Evolutionary conservation across 2,797 vertebrate genomes (phyloP).

Genomic region (Lepilemur ruficaudatus): DNA sequence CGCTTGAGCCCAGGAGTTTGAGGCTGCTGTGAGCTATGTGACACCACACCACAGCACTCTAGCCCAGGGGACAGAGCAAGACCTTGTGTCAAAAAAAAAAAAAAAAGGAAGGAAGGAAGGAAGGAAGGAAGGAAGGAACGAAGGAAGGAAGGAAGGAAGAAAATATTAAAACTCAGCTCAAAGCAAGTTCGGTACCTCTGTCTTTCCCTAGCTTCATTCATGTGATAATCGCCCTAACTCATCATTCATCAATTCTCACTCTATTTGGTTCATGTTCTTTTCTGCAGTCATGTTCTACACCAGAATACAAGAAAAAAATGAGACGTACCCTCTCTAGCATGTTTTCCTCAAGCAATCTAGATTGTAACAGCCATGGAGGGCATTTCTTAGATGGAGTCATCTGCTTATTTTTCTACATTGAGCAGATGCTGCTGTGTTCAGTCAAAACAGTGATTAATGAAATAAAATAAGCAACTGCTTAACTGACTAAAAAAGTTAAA

Average conservation of each 20-base stretch:
- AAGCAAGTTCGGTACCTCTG: background rate
- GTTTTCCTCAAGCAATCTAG: background rate
- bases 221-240: background rate
- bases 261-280: background rate
- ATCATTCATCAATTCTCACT: conserved; percentile 48
- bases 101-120: background rate
- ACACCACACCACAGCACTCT: too few species aligned
- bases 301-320: background rate
- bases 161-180: conserved; percentile 56
- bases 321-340: background rate
- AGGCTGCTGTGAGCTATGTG: background rate
- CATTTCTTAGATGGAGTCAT: background rate
- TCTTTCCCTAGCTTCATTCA: conserved; percentile 50
- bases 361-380: background rate
- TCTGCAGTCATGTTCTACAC: conserved; percentile 32
- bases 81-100: background rate
- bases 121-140: background rate
- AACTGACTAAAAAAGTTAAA: background rate
- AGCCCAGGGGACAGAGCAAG: background rate
- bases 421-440: background rate
- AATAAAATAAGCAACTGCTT: conserved; percentile 38
- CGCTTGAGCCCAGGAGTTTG: background rate
- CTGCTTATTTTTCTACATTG: conserved; percentile 7
- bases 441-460: background rate
- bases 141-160: background rate